Base-by-base conservation (phyloP, 2,888 invertebrate genomes). In the Altica lythri region DNA sequence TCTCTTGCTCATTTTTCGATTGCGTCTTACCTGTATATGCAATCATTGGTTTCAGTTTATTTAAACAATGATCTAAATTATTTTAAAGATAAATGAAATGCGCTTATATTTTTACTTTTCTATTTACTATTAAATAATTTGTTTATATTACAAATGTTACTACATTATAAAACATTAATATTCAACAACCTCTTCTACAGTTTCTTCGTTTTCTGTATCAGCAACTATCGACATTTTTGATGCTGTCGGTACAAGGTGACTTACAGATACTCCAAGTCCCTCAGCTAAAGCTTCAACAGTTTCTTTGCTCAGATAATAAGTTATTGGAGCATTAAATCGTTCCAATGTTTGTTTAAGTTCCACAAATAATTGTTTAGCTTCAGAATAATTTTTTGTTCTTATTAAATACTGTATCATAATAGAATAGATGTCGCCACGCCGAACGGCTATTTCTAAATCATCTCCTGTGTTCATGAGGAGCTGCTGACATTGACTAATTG, bases 351-450 rank as follows among this genome's bases (percentile, higher is more conserved):
- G 75, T 18, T 70, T 69, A 32, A 77, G 61, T 52, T 77, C 77
- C 2, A 62, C 55, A 18, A 75, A 69, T 4, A 73, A 59, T 50
- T 74, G 72, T 53, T 73, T 76, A 1, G 74, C 77, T 55, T 75
- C 76, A 1, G 65, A 43, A 55, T 70, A 75, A 55, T 72, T 69
- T 6, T 68, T 70, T 10, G 57, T 57, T 65, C 74, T 75, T 1
- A 77, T 66, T 40, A 65, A 68, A 54, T 73, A 68, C 47, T 76
- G 75, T 46, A 77, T 75, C 75, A 77, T 77, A 18, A 75, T 57
- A 2, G 75, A 75, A 52, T 75, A 77, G 49, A 77, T 68, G 59
- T 77, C 77, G 6, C 77, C 77, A n/a, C 75, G 67, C 9, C 77
- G 69, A 0, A 77, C 73, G 9, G 76, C 71, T 8, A 66, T 67